phyloP scores from a whole-genome alignment of 2,888 invertebrate species.

The Homarus gammarus region DNA sequence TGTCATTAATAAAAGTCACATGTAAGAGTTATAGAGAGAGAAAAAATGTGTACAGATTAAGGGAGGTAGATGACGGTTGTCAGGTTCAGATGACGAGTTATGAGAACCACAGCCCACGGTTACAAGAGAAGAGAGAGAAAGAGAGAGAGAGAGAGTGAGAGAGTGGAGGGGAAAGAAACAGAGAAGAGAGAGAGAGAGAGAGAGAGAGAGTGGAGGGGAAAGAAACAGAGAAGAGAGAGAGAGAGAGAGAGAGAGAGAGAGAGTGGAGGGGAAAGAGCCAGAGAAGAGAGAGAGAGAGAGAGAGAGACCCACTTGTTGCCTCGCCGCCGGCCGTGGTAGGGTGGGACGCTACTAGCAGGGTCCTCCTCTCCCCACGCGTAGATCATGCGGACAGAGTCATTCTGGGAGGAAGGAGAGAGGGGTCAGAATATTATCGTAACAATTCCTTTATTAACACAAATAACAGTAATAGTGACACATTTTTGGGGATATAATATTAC shows the following conservation, averaged over 20 bases:
- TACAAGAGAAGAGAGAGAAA: background rate
- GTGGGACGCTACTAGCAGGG: conserved; percentile 58
- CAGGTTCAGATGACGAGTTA: no score
- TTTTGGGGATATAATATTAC: no score
- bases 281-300: background rate
- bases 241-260: no score
- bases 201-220: background rate
- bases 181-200: background rate
- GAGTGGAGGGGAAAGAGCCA: background rate
- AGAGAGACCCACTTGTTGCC: conserved; percentile 53
- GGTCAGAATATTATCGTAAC: no score
- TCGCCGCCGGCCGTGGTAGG: conserved; percentile 68
- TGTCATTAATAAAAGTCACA: no score
- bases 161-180: background rate
- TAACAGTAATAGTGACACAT: no score
- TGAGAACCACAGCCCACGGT: no score
- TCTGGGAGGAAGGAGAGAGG: conserved; percentile 62
- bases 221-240: no score
- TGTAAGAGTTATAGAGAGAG: no score
- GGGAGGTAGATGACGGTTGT: no score
- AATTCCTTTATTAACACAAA: no score
- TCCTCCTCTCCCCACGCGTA: conserved; percentile 75
- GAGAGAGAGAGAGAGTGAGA: background rate
- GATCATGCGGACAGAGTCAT: conserved; percentile 75
- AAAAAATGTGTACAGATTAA: no score